These are phyloP conservation scores for Carcinoscorpius rotundicauda DNA, from an alignment of 1,140 invertebrate genomes.

Conservation along the genomic window DNA sequence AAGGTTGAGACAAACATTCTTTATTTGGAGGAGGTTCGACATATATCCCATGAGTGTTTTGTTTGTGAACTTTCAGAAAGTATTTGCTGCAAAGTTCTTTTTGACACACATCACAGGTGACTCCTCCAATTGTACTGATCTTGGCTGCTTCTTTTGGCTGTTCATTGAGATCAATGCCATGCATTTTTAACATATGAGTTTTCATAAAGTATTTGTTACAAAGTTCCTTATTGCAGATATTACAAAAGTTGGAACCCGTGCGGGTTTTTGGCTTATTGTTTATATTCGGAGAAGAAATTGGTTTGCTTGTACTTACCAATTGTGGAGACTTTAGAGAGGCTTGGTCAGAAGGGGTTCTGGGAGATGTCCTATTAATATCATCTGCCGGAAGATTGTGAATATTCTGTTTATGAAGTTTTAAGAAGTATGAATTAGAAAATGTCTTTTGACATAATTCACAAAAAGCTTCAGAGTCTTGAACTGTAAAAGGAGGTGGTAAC, in stretches of 20 bases:
- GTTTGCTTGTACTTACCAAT: conserved; percentile 1
- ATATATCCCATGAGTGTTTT: conserved; percentile 91
- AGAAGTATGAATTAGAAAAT: conserved; percentile 45
- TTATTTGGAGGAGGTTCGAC: conserved; percentile 41
- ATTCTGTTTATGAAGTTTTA: conserved; percentile 46
- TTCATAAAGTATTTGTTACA: conserved; percentile 99
- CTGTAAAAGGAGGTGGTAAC: background rate
- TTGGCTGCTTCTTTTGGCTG: conserved; percentile 45
- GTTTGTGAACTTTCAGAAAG: conserved; percentile 90
- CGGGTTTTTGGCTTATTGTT: conserved; percentile 17
- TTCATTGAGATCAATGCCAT: conserved; percentile 77
- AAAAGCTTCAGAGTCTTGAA: conserved; percentile 33
- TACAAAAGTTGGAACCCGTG: conserved; percentile 70
- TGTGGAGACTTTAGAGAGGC: conserved; percentile 26
- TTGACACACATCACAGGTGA: conserved; percentile 91
- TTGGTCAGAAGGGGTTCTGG: too few relatives aligned
- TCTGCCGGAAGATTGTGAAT: conserved; percentile 34
- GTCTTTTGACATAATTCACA: conserved; percentile 47
- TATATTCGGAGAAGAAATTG: background rate
- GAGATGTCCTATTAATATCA: background rate
- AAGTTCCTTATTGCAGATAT: conserved; percentile 98
- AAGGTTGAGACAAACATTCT: conserved; percentile 14
- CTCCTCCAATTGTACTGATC: conserved; percentile 76
- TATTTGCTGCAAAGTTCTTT: conserved; percentile 97
- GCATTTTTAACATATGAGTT: conserved; percentile 99